A percentile compares a stretch with the other conserved stretches of the same genome.
Evolutionary conservation across 1,140 invertebrate genomes (phyloP).

Genomic region (Drosophila pectinifera): DNA sequence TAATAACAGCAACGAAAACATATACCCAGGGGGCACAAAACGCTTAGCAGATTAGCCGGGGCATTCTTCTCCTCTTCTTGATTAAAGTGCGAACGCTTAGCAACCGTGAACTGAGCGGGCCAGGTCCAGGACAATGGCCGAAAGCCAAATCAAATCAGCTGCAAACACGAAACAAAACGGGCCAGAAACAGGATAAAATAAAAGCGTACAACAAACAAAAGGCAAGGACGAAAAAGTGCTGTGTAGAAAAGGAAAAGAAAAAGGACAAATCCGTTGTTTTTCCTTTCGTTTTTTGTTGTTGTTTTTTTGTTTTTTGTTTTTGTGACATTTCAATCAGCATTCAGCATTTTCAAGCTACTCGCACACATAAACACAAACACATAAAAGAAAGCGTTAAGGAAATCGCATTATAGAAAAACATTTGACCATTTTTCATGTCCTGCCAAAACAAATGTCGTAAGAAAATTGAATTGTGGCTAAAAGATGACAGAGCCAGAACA

Average conservation of each 20-base stretch:
- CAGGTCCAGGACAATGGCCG: conserved; percentile 56
- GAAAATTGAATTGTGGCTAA: conserved; percentile 72
- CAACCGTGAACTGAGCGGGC: conserved; percentile 20
- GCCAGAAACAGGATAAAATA: conserved; percentile 53
- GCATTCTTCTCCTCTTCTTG: conserved; percentile 53
- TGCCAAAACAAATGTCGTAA: conserved; percentile 50
- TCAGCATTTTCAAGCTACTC: conserved; percentile 57
- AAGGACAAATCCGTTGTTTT: conserved; percentile 37
- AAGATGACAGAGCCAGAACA: conserved; percentile 38
- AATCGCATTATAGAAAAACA: conserved; percentile 79
- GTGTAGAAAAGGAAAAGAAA: conserved; percentile 25
- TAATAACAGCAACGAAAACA: conserved; percentile 32
- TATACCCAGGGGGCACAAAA: conserved; percentile 54
- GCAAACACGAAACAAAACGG: conserved; percentile 41
- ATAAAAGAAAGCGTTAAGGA: conserved; percentile 72
- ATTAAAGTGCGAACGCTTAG: conserved; percentile 77
- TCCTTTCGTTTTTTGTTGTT: no score
- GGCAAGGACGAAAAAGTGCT: conserved; percentile 27
- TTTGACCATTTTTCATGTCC: conserved; percentile 73
- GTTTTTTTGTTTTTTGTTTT: conserved; percentile 25
- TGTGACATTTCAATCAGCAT: conserved; percentile 73
- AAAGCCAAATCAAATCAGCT: conserved; percentile 74
- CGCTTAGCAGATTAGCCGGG: conserved; percentile 68
- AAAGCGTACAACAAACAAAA: conserved; percentile 53
- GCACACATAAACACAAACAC: conserved; percentile 34